phyloP scores from a whole-genome alignment of 1,140 invertebrate species.

The Ceratina japonica region DNA sequence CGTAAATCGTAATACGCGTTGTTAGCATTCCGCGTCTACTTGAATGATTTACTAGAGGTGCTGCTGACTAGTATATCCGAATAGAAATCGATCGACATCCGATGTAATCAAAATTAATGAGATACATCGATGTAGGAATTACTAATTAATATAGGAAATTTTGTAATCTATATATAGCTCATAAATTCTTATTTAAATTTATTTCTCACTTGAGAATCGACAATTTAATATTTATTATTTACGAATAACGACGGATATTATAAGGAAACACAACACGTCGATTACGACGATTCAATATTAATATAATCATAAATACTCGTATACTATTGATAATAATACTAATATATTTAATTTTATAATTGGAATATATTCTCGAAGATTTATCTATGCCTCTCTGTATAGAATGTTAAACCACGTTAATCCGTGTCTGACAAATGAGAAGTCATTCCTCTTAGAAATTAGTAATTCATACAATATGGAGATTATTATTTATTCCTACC shows the following conservation, averaged over 20 bases:
- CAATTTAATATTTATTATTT: conserved; percentile 1
- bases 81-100: neutral
- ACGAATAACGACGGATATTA: conserved; percentile 3
- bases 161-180: conserved; percentile 11
- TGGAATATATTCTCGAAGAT: neutral
- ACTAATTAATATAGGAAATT: neutral
- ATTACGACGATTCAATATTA: neutral
- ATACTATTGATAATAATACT: neutral
- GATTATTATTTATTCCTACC: too few species aligned
- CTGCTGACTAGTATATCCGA: conserved; percentile 16
- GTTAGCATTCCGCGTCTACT: conserved; percentile 27
- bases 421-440: neutral
- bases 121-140: neutral
- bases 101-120: neutral
- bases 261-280: neutral
- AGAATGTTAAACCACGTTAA: neutral
- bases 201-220: neutral
- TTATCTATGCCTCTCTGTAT: neutral
- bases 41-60: conserved; percentile 38
- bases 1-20: conserved; percentile 1
- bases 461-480: neutral
- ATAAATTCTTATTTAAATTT: neutral
- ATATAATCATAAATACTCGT: neutral
- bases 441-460: neutral
- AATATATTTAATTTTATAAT: neutral